Percentiles rank a stretch among this genome's conserved stretches.
These are phyloP conservation scores for Puffinus mauretanicus DNA, from an alignment of 2,113 vertebrate genomes.

Conservation along the genomic window DNA sequence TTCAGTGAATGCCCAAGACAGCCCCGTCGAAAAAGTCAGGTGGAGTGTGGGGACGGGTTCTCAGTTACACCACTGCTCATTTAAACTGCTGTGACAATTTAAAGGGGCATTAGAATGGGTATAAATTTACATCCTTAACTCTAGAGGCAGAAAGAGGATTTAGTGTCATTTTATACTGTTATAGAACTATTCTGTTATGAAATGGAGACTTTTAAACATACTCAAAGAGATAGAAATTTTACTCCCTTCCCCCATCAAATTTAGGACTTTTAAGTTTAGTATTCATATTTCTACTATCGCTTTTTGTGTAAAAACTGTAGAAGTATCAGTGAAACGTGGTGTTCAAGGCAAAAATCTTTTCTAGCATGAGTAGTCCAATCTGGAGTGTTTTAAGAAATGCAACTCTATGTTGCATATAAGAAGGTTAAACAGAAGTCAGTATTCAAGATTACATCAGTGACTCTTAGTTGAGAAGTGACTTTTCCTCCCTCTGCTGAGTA, in stretches of 20 bases:
- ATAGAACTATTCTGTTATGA: background rate
- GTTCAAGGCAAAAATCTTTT: background rate
- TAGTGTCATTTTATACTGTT: background rate
- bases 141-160: background rate
- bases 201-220: background rate
- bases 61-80: background rate
- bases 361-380: background rate
- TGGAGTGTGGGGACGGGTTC: background rate
- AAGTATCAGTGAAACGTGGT: fast-evolving
- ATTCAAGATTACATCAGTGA: background rate
- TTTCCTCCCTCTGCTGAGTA: background rate
- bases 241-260: background rate
- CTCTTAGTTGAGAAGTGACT: background rate
- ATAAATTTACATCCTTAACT: background rate
- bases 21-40: background rate
- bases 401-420: background rate
- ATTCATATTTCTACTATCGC: background rate
- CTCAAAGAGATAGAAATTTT: background rate
- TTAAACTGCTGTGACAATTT: background rate
- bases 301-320: background rate
- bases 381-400: background rate
- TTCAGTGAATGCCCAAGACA: background rate
- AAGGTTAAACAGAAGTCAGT: background rate
- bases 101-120: background rate
- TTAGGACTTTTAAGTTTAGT: background rate